These are phyloP conservation scores for Orbicella faveolata DNA, from an alignment of 64 coral and sea anemone species.

Conservation along the genomic window DNA sequence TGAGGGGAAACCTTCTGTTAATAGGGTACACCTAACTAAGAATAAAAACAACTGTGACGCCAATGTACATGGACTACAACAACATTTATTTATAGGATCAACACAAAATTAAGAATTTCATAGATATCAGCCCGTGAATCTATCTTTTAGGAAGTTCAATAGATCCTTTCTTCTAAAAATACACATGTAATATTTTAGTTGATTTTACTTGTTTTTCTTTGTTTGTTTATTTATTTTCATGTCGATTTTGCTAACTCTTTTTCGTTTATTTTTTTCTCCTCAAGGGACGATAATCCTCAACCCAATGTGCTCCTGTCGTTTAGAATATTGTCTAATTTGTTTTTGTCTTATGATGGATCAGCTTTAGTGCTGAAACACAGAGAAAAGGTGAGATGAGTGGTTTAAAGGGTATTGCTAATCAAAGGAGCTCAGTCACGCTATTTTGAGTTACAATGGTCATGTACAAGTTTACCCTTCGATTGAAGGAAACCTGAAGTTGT, in stretches of 20 bases:
- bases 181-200: background rate
- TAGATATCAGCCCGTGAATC: no score
- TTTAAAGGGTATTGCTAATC: no score
- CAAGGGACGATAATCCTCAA: slow-evolving; percentile 43
- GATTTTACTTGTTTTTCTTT: background rate
- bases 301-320: slow-evolving; percentile 57
- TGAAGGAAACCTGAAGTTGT: no score
- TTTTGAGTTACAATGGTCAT: background rate
- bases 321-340: slow-evolving; percentile 58
- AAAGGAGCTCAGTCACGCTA: background rate
- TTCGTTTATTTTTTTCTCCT: background rate
- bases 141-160: no score
- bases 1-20: no score
- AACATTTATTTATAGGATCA: no score
- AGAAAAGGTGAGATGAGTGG: slow-evolving; percentile 33
- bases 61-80: no score
- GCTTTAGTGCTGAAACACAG: slow-evolving; percentile 45
- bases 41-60: no score
- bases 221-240: background rate
- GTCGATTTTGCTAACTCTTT: background rate
- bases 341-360: slow-evolving; percentile 39
- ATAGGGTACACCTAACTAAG: no score
- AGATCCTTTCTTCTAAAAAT: no score
- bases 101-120: no score
- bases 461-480: no score